Conservation (phyloP, 1,140 invertebrate species). For the Cotesia chilonis region DNA sequence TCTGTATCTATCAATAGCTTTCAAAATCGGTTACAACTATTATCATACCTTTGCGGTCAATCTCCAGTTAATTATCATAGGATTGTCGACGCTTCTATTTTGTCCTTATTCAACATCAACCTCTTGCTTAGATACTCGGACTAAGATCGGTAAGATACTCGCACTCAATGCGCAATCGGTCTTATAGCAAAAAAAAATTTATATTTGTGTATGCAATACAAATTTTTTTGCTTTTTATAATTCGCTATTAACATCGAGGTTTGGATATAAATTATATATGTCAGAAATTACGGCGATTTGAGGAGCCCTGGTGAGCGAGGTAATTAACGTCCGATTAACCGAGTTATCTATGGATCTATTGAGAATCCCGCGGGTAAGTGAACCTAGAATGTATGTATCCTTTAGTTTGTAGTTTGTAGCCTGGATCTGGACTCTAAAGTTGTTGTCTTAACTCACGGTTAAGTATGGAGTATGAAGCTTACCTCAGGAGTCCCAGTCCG, state of each 20-base stretch:
- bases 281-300: constrained; percentile 1
- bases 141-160: too few species aligned
- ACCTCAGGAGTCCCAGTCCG: neutral
- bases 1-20: constrained; percentile 12
- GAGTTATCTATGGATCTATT: constrained; percentile 17
- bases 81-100: neutral
- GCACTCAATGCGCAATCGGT: too few species aligned
- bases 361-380: neutral
- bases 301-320: neutral
- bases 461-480: neutral
- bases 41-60: constrained; percentile 26
- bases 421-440: neutral
- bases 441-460: neutral
- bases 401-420: too few species aligned
- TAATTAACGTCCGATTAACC: constrained; percentile 14
- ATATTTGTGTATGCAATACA: too few species aligned
- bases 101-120: neutral
- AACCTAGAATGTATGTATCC: too few species aligned
- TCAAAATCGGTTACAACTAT: constrained; percentile 18
- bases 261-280: too few species aligned
- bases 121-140: too few species aligned
- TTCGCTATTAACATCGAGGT: too few species aligned
- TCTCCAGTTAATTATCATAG: constrained; percentile 24
- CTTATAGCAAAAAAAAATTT: too few species aligned
- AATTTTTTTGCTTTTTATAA: too few species aligned